phyloP scores from a whole-genome alignment of 2,113 vertebrate genomes.

The Ochotona princeps region DNA sequence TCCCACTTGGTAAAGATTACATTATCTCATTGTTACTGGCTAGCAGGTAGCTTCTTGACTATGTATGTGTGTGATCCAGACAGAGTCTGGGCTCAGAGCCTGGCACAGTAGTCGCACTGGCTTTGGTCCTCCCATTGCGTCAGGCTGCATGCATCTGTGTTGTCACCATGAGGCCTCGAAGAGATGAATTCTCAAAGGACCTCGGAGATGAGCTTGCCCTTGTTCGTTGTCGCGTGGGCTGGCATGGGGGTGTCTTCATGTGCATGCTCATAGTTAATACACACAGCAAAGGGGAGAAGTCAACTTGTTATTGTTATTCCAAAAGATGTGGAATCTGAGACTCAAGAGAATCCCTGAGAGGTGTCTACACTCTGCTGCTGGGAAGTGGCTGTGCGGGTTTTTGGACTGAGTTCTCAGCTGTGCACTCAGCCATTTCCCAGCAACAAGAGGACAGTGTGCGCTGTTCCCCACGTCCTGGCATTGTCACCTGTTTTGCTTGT shows the following conservation, averaged over 20 bases:
- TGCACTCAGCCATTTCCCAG: no score
- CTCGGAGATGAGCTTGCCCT: background rate
- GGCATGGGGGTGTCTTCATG: background rate
- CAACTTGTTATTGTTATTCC: background rate
- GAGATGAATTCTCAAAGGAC: no score
- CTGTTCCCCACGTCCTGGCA: background rate
- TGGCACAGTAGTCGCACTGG: rapidly evolving
- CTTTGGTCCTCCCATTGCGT: rapidly evolving
- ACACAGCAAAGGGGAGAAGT: rapidly evolving
- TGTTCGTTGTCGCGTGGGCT: rapidly evolving
- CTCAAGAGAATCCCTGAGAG: background rate
- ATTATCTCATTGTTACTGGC: background rate
- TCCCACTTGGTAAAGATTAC: background rate
- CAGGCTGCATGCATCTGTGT: background rate
- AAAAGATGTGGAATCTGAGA: background rate
- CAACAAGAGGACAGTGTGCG: rapidly evolving
- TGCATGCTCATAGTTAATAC: background rate
- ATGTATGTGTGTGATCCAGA: no score
- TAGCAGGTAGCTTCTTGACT: background rate
- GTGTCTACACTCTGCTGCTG: background rate
- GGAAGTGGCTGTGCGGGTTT: background rate
- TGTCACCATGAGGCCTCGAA: background rate
- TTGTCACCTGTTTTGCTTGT: slow-evolving; percentile 44
- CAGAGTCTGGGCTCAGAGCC: background rate
- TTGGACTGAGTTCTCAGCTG: rapidly evolving